Base-by-base conservation (phyloP, 1,140 invertebrate genomes). In the Agraylea sexmaculata region DNA sequence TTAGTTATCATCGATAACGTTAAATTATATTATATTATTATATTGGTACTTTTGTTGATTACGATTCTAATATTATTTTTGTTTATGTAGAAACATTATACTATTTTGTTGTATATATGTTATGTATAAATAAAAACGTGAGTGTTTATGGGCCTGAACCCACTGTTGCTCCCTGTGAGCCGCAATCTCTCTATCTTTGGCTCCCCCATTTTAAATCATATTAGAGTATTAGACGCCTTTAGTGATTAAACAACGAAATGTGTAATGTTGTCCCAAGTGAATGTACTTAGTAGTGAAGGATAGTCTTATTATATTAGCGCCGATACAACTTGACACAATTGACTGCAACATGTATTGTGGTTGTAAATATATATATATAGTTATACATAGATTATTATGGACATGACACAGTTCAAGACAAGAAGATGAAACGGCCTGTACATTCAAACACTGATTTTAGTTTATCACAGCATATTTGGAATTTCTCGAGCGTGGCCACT, bases 381-480 rank as follows among this genome's bases (percentile, higher is more conserved):
- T n/a, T n/a, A n/a, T n/a, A n/a, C n/a, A n/a, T n/a, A n/a, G n/a
- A n/a, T n/a, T n/a, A n/a, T n/a, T n/a, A n/a, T n/a, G n/a, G 34
- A 36, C 43, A 45, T 33, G 25, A 33, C 30, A 45, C 43, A 40
- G 23, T 29, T 32, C 60, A 52, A 54, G 52, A 67, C 62, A 64
- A 64, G 66, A 65, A 70, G 56, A 73, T 66, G 56, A 70, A 64
- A 68, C 68, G 70, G 70, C 65, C 70, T 72, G 70, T 74, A 74
- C 71, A 74, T 69, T 64, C 49, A 68, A 69, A 73, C 66, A 71
- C 67, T 70, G 71, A 74, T 71, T 61, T 67, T 67, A 66, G 69
- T 72, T 73, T 73, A 72, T 75, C 73, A 75, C 73, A 75, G 73
- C 71, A 71, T 71, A 73, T 73, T 74, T 74, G 71, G 71, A 74